Conservation (phyloP, 2,797 vertebrate species). For the Pseudochirops cupreus region DNA sequence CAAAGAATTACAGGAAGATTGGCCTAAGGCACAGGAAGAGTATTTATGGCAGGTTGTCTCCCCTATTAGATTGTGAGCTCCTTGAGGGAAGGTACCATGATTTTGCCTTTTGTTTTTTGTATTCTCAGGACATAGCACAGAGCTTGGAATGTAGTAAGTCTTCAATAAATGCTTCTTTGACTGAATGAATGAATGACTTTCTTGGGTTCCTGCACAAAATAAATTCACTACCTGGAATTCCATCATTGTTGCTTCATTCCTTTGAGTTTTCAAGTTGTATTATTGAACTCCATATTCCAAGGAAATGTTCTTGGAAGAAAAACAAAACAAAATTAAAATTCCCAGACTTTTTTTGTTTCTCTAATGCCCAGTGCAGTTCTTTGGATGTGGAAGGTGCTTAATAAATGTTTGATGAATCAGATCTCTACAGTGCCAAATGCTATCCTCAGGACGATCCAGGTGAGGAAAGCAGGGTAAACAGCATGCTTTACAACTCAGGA, state of each 20-base stretch:
- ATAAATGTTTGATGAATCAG: conserved; percentile 14
- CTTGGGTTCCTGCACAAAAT: neutral
- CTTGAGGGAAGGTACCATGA: neutral
- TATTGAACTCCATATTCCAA: neutral
- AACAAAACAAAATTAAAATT: neutral
- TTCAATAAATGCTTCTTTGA: neutral
- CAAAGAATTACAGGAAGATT: neutral
- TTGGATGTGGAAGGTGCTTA: neutral
- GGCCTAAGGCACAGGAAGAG: neutral
- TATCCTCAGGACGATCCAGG: neutral
- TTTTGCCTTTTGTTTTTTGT: neutral
- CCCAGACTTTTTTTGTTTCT: neutral
- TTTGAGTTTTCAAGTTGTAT: neutral
- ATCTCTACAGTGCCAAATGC: neutral
- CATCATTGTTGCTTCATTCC: neutral
- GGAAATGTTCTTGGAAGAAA: neutral
- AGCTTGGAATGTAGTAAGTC: neutral
- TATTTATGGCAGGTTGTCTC: neutral
- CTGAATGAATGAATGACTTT: neutral
- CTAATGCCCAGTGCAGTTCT: neutral
- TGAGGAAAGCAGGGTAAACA: too few species aligned
- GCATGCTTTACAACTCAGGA: too few species aligned
- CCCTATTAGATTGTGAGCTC: neutral
- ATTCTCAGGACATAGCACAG: neutral
- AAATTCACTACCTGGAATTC: neutral